Conservation (phyloP, 2,113 vertebrate species). For the Bubalus kerabau region DNA sequence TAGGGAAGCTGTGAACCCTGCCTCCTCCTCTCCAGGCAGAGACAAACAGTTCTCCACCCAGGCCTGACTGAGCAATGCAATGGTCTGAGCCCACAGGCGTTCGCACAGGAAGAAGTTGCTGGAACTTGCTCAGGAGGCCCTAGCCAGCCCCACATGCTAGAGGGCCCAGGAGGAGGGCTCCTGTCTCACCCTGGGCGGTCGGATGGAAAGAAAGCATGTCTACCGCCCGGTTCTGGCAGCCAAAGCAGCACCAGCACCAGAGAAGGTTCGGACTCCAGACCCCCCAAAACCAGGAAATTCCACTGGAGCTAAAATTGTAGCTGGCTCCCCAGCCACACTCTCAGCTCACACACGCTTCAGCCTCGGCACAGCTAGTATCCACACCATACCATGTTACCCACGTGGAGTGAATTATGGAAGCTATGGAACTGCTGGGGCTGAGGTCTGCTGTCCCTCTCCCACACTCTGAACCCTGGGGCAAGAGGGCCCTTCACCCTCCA, state of each 20-base stretch:
- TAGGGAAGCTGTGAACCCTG: not conserved
- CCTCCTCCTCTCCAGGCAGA: conserved; percentile 31
- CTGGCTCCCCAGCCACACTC: not conserved
- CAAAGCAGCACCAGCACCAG: conserved; percentile 50
- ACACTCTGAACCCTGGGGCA: not conserved
- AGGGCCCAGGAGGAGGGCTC: not conserved
- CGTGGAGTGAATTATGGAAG: not conserved
- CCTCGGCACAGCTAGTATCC: not conserved
- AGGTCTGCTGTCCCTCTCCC: not conserved
- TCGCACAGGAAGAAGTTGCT: conserved; percentile 26
- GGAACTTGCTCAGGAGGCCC: conserved; percentile 34
- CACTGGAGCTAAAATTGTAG: conserved; percentile 64
- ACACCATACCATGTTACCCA: not conserved
- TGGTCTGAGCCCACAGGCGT: conserved; percentile 19
- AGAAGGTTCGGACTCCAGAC: conserved; percentile 60
- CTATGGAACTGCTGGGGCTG: not conserved
- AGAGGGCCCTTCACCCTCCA: not conserved
- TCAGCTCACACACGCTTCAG: not conserved
- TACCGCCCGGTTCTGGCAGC: conserved; percentile 58
- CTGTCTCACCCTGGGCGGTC: conserved; percentile 62
- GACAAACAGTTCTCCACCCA: conserved; percentile 15
- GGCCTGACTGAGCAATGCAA: conserved; percentile 2
- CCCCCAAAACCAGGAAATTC: conserved; percentile 68
- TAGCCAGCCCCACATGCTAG: conserved; percentile 13
- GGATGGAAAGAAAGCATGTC: conserved; percentile 57